Conservation (phyloP, 2,797 vertebrate species). For the Odontamblyopus lacepedii region DNA sequence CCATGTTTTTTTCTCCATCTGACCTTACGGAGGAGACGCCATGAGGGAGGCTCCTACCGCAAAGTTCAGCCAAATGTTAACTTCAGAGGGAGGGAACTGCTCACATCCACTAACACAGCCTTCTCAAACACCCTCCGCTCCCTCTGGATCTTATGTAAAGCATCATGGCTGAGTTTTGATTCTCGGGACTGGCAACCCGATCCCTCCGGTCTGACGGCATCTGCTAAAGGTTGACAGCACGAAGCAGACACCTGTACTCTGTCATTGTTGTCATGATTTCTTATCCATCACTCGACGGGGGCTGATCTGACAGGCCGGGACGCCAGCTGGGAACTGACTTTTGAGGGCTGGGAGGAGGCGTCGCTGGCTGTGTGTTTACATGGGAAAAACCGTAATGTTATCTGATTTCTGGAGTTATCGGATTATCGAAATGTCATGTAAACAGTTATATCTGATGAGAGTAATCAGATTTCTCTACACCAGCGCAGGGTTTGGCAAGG, state of each 20-base stretch:
- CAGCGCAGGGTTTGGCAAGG: too few relatives aligned
- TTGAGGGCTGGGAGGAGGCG: constrained; percentile 74
- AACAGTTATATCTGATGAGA: too few relatives aligned
- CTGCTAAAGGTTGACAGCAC: constrained; percentile 82
- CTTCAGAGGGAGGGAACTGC: constrained; percentile 84
- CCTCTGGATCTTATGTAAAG: constrained; percentile 41
- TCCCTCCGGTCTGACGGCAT: constrained; percentile 88
- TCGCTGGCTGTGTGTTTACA: too few relatives aligned
- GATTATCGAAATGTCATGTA: too few relatives aligned
- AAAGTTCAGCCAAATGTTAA: constrained; percentile 99
- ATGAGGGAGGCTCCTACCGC: constrained; percentile 91
- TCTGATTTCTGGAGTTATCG: too few relatives aligned
- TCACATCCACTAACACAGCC: constrained; percentile 84
- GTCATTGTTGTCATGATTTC: constrained; percentile 89
- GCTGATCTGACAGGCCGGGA: constrained; percentile 87
- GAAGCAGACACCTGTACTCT: constrained; percentile 96
- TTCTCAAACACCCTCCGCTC: constrained; percentile 59
- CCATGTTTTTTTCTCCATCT: constrained; percentile 60
- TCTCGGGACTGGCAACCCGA: constrained; percentile 79
- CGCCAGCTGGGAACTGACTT: constrained; percentile 88
- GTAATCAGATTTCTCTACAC: too few relatives aligned
- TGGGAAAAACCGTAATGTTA: too few relatives aligned
- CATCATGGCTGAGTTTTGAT: constrained; percentile 37
- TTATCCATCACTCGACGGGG: constrained; percentile 87
- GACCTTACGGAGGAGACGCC: constrained; percentile 83